phyloP scores from a whole-genome alignment of 2,888 invertebrate species.

The Lasioglossum lativentre region DNA sequence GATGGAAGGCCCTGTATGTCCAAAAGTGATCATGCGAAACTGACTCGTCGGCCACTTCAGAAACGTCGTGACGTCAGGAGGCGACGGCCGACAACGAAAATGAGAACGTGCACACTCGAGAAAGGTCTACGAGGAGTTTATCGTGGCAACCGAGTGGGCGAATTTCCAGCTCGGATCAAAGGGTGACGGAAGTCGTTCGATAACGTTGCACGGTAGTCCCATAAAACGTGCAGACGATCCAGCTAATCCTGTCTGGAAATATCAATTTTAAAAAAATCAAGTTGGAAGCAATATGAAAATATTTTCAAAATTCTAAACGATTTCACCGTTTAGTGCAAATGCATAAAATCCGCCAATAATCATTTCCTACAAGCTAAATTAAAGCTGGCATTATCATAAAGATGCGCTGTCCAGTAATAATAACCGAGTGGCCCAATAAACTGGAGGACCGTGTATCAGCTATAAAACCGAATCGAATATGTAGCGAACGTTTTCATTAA shows the following conservation, averaged over 20 bases:
- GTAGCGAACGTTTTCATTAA: not conserved
- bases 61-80: slow-evolving; percentile 72
- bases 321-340: not conserved
- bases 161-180: slow-evolving; percentile 22
- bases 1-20: slow-evolving; percentile 33
- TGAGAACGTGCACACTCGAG: slow-evolving; percentile 54
- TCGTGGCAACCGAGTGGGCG: slow-evolving; percentile 7
- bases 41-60: slow-evolving; percentile 51
- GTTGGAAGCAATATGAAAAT: not conserved
- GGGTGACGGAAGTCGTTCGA: slow-evolving; percentile 13
- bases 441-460: not conserved
- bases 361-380: too few species aligned
- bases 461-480: not conserved
- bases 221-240: not conserved
- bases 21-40: slow-evolving; percentile 48
- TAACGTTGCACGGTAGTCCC: not conserved
- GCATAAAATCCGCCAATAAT: not conserved
- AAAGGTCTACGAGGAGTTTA: slow-evolving; percentile 25
- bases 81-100: slow-evolving; percentile 75
- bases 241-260: not conserved
- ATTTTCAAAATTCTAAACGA: not conserved
- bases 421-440: not conserved
- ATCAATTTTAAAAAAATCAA: not conserved
- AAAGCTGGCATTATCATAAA: not conserved
- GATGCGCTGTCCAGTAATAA: not conserved